Evolutionary conservation across 2,113 vertebrate species (phyloP).

Genomic region (Arothron firmamentum): DNA sequence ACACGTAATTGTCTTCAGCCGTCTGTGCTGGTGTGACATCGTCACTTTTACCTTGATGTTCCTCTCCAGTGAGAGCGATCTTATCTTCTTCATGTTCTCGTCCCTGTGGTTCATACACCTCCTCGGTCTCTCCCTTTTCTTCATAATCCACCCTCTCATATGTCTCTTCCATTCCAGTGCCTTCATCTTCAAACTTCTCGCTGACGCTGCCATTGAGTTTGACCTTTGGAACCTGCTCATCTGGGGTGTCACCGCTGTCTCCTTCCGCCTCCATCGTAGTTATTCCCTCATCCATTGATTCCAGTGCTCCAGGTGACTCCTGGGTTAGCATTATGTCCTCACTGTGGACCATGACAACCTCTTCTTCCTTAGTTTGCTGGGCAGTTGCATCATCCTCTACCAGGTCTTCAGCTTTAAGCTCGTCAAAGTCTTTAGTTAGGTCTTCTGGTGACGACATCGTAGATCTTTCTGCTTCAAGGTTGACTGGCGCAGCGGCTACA

Average conservation of each 20-base stretch:
- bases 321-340: slow-evolving; percentile 77
- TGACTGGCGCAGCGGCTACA: slow-evolving; percentile 59
- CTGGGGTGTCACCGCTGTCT: slow-evolving; percentile 85
- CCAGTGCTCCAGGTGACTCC: slow-evolving; percentile 79
- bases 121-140: slow-evolving; percentile 89
- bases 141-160: slow-evolving; percentile 88
- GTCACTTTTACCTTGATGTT: slow-evolving; percentile 37
- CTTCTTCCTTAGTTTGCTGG: slow-evolving; percentile 66
- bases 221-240: slow-evolving; percentile 79
- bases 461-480: slow-evolving; percentile 81
- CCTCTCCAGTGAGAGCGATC: slow-evolving; percentile 47
- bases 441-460: slow-evolving; percentile 95
- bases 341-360: slow-evolving; percentile 66
- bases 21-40: slow-evolving; percentile 51
- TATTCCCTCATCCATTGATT: slow-evolving; percentile 92
- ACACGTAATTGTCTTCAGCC: slow-evolving; percentile 69
- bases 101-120: slow-evolving; percentile 81
- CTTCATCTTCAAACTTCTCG: slow-evolving; percentile 93
- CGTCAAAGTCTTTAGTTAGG: slow-evolving; percentile 94
- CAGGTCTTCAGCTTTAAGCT: slow-evolving; percentile 83
- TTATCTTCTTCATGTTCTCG: slow-evolving; percentile 63
- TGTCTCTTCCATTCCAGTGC: slow-evolving; percentile 87
- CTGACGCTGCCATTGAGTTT: slow-evolving; percentile 77
- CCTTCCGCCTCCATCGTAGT: slow-evolving; percentile 90
- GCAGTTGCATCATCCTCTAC: slow-evolving; percentile 73